Evolutionary conservation across 2,888 invertebrate species (phyloP), one percentile per base, ranked within the genome.

Genomic region (Cephus sareptanus): DNA sequence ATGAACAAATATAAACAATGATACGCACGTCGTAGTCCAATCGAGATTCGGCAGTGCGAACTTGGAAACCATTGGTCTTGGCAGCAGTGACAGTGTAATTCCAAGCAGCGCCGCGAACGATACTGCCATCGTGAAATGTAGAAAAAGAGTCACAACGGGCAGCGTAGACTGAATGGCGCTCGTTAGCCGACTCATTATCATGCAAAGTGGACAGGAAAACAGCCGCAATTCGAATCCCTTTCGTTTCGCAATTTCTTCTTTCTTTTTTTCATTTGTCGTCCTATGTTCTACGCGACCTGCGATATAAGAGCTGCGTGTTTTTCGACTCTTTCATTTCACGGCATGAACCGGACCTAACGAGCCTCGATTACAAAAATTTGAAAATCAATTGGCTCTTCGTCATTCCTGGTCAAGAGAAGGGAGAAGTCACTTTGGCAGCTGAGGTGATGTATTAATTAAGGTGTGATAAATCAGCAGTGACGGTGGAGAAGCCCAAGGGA

Each of bases 181-280:
- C 86, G 86, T 88, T 88, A 88, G 85, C 82, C 82, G 82, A 84
- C 84, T 88, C 85, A 85, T 85, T 87, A 86, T 84, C 83, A 84
- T 85, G 86, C 82, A 85, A 87, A 85, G 84, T 83, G 83, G 83
- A 85, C 82, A 80, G 80, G 84, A 87, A 86, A 85, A 83, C 83
- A 83, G 77, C 75, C 73, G 74, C 74, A 75, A 76, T 74, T 78
- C 74, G 75, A 73, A 70, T 76, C 76, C 77, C 76, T 81, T 81
- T 80, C 79, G 77, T 78, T 80, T 78, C 71, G 35, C 68, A 37
- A 31, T 33, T 75, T 74, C 74, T n/a, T 74, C 75, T 69, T 77
- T 73, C 73, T 73, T 6, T 37, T 37, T 79, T 70, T 35, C 35
- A 4, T 56, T 56, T 56, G 23, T 56, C 23, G 9, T 23, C 6